Base-by-base conservation (phyloP, 1,140 invertebrate species). In the Orius insidiosus region DNA sequence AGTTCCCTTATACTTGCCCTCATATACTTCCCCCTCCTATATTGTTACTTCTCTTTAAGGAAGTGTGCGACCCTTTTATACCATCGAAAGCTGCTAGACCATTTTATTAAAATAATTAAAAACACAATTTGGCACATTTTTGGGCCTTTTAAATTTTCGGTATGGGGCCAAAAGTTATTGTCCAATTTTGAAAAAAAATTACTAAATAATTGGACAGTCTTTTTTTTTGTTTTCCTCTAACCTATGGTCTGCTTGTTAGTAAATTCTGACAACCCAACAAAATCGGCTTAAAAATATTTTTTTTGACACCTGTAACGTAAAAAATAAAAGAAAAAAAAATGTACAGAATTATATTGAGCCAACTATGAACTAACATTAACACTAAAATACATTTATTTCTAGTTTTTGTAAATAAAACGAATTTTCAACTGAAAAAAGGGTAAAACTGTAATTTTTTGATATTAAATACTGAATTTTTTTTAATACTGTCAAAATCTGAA, bases 191-290 rank as follows among this genome's bases (percentile, higher is more conserved):
- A 18, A 36, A 36, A 37, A n/a, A 46, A 46, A 24, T 46, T 11
- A 13, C 11, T 11, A 37, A 11, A 19, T n/a, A 48, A 48, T 48
- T 48, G 47, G 47, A 48, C 47, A 48, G 47, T 48, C 47, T 48
- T 48, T 18, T 36, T 37, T 37, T 37, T 46, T 36, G 32, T 33
- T 31, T 36, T 46, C 36, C 16, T 13, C n/a, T 16, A 44, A 14
- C n/a, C 8, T n/a, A 43, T 43, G 41, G 11, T 43, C 18, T 43
- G n/a, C n/a, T n/a, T 31, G 10, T 43, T 31, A 43, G 18, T 19
- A 24, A 9, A 24, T 30, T 11, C 10, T 7, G 13, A 43, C 8
- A 30, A 43, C 24, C 24, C 24, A 3, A 46, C 11, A 13, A 46
- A 37, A 16, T 14, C 11, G 37, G 32, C 24, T 18, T 9, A 37